Evolutionary conservation across 2,797 vertebrate species (phyloP).

Genomic region (Enteromius treurensis): DNA sequence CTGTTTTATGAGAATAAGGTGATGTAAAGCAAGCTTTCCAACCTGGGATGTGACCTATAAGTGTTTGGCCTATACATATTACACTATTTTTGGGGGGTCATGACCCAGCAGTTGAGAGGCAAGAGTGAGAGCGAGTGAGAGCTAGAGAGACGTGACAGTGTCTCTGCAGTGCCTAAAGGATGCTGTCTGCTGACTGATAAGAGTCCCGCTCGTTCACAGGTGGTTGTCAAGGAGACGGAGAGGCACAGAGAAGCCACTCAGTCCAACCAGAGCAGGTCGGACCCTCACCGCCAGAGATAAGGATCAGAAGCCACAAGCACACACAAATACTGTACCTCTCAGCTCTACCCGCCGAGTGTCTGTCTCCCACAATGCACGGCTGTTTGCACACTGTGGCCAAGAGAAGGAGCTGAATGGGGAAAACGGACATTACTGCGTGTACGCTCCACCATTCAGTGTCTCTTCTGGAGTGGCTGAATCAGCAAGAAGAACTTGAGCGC

Average conservation of each 20-base stretch:
- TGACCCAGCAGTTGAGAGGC: neutral
- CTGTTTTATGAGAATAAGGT: neutral
- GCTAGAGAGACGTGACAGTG: neutral
- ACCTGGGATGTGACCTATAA: neutral
- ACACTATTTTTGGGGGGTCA: neutral
- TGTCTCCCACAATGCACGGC: slow-evolving; percentile 7
- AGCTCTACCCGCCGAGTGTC: neutral
- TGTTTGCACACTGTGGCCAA: neutral
- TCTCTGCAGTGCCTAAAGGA: neutral
- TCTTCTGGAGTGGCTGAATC: slow-evolving; percentile 23
- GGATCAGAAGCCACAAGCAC: slow-evolving; percentile 1
- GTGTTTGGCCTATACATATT: neutral
- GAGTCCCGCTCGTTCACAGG: neutral
- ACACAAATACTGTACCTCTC: slow-evolving; percentile 16
- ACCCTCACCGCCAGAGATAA: slow-evolving; percentile 26
- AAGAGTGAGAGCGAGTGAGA: slow-evolving; percentile 43
- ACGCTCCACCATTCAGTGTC: neutral
- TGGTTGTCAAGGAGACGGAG: slow-evolving; percentile 20
- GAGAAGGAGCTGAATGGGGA: neutral
- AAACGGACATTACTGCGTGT: slow-evolving; percentile 9
- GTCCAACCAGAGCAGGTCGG: neutral
- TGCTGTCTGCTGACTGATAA: slow-evolving; percentile 22
- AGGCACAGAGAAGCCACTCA: slow-evolving; percentile 25
- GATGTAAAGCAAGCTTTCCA: neutral
- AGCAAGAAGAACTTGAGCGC: slow-evolving; percentile 1